Percentiles rank a stretch among this genome's conserved stretches.
Conservation (phyloP, 2,888 invertebrate species). For the Apodemia duryi region DNA sequence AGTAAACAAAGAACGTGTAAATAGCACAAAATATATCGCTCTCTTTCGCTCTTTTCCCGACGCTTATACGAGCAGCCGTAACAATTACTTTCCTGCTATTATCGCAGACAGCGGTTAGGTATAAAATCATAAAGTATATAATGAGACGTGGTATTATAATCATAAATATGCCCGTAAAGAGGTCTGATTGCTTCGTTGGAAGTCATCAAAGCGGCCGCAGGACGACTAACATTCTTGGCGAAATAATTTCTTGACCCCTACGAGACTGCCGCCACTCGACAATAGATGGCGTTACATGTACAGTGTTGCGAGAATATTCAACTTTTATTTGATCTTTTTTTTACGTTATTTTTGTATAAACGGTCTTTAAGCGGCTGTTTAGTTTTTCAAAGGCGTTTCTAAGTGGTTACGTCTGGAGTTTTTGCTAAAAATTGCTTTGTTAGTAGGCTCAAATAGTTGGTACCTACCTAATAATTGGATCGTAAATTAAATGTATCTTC, state of each 20-base stretch:
- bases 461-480: constrained; percentile 52
- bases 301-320: constrained; percentile 58
- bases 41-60: constrained; percentile 38
- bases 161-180: constrained; percentile 77
- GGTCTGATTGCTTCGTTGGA: constrained; percentile 77
- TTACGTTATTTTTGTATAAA: constrained; percentile 64
- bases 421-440: constrained; percentile 62
- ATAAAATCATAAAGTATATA: constrained; percentile 76
- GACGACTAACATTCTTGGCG: constrained; percentile 60
- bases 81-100: constrained; percentile 67
- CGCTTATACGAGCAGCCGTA: constrained; percentile 46
- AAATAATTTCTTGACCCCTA: constrained; percentile 67
- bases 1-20: constrained; percentile 29
- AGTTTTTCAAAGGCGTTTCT: constrained; percentile 75
- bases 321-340: constrained; percentile 56
- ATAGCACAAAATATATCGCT: constrained; percentile 25
- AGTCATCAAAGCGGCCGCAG: constrained; percentile 73
- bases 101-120: constrained; percentile 57
- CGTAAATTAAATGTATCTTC: constrained; percentile 59
- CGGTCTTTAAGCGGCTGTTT: constrained; percentile 69
- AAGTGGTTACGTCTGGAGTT: constrained; percentile 60
- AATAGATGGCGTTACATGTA: constrained; percentile 72
- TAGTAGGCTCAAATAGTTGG: constrained; percentile 58
- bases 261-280: constrained; percentile 57
- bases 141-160: constrained; percentile 76